Base-by-base conservation (phyloP, 23 tunicate species). In the Aplidium turbinatum region DNA sequence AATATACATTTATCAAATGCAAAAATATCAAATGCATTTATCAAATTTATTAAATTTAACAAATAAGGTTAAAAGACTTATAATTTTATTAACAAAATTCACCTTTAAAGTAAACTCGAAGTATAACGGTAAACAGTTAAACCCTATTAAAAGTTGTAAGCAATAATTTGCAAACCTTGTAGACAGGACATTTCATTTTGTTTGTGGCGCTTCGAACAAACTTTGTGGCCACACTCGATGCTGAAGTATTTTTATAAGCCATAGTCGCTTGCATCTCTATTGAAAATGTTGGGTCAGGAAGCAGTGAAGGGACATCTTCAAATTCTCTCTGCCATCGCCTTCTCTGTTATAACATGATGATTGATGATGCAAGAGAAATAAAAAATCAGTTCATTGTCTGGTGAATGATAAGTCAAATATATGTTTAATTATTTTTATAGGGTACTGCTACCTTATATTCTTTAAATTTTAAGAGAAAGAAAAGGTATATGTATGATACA, bases 141-240 rank as follows among this genome's bases (percentile, higher is more conserved):
- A n/a, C n/a, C n/a, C n/a, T n/a, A n/a, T n/a, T n/a, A n/a, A n/a
- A n/a, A n/a, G n/a, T n/a, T n/a, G n/a, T n/a, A n/a, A n/a, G n/a
- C n/a, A n/a, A n/a, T n/a, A n/a, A n/a, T n/a, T n/a, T n/a, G n/a
- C 80, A 22, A 11, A 87, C 99, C 95, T 94, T 89, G 66, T 87
- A 94, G 7, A 94, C 99, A 35, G 99, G 99, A 66, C 99, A 94
- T 66, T 94, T 94, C 87, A 82, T 89, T 73, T 94, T 94, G 57
- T 94, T 94, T 0, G 99, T 94, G 24, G 99, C 99, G 73, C 86
- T 82, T 57, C 99, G 57, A 30, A 94, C 95, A 67, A 94, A 94
- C 56, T 84, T 94, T 18, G 99, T 83, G 47, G 95, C 85, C 32
- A 94, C 91, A 78, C 90, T 78, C 9, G 94, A 79, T 0, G 82